Base-by-base conservation (phyloP, 2,888 invertebrate species). In the Pecten maximus region DNA sequence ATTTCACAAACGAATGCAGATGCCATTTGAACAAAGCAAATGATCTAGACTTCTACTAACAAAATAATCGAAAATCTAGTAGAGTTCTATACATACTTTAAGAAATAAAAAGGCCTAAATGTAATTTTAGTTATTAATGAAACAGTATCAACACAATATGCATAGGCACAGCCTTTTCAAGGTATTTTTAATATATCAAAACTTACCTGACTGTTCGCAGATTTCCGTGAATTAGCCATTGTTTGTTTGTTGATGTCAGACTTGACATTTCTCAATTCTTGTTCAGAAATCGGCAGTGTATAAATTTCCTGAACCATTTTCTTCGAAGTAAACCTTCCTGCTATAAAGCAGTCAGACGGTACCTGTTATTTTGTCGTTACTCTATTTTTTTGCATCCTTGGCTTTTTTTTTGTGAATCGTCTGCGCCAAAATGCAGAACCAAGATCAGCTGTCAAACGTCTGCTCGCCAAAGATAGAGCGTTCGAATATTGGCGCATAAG, bases 401-500 rank as follows among this genome's bases (percentile, higher is more conserved):
- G 88, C 48, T 88, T 88, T 40, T 40, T 88, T 91, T 48, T 44
- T 40, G 23, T 88, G 40, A 39, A 86, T 40, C 6, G 15, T 28
- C 60, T 91, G 89, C 28, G 90, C 88, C 88, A 89, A 40, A 28
- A 40, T 44, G 40, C 40, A 88, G 28, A 74, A 35, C 86, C 60
- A 44, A 19, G 35, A 40, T 92, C 93, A 93, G 92, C 93, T 93
- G 94, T 93, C 94, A 94, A 93, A 92, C 74, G 74, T 74, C 74
- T 74, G 74, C 74, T 74, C 74, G 35, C 28, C 44, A 44, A 54
- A 54, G 87, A 60, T 40, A 44, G 74, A 87, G 28, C 40, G 88
- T 94, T 94, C 93, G 92, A 94, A 94, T 92, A 50, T 94, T 94
- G 94, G 94, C 94, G 94, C 93, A 91, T 91, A 89, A 89, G 92